phyloP scores from a whole-genome alignment of 2,888 invertebrate genomes.

The Diogma glabrata region DNA sequence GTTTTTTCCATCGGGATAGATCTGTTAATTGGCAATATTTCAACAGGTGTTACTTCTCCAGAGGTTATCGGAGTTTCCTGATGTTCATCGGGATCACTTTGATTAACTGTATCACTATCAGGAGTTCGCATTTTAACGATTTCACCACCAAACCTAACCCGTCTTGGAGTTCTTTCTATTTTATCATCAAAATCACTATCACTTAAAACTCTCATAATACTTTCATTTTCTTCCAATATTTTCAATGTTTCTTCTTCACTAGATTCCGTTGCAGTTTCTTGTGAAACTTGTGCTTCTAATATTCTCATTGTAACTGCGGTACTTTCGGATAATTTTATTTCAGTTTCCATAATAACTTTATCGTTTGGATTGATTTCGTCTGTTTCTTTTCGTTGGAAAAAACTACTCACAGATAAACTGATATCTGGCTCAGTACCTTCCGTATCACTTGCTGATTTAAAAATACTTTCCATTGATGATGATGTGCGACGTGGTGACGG shows the following conservation, averaged over 20 bases:
- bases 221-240: constrained; percentile 21
- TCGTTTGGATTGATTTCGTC: constrained; percentile 40
- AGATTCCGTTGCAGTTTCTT: constrained; percentile 22
- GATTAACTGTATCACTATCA: constrained; percentile 61
- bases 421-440: constrained; percentile 4
- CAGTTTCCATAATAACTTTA: constrained; percentile 68
- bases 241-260: constrained; percentile 31
- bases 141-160: constrained; percentile 80
- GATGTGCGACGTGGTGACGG: not conserved
- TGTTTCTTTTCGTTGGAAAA: constrained; percentile 13
- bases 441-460: constrained; percentile 6
- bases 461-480: not conserved
- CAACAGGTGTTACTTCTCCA: not conserved
- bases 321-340: constrained; percentile 69
- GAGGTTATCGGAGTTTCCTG: not conserved
- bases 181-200: constrained; percentile 38
- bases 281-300: constrained; percentile 39
- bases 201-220: constrained; percentile 48
- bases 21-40: constrained; percentile 1
- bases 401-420: not conserved
- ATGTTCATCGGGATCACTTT: constrained; percentile 42
- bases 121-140: constrained; percentile 75
- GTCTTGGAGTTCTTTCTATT: constrained; percentile 48
- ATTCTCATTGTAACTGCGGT: constrained; percentile 77
- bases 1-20: constrained; percentile 7